Conservation (phyloP, 2,113 vertebrate species). For the Dicerorhinus sumatrensis region DNA sequence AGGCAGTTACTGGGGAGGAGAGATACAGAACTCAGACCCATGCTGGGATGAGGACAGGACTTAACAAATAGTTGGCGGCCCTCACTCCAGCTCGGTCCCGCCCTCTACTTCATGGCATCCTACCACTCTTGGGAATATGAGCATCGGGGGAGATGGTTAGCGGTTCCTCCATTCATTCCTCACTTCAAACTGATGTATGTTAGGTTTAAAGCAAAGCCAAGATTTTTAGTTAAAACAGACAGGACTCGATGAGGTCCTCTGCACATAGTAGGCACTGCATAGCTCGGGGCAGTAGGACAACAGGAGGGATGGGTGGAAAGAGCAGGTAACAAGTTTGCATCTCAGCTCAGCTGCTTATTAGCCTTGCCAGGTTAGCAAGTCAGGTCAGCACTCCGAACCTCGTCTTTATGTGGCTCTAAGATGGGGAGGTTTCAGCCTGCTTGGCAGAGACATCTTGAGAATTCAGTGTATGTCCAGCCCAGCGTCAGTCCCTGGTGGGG, state of each 20-base stretch:
- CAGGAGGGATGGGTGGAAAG: not conserved
- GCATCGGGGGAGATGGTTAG: no score
- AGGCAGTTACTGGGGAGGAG: not conserved
- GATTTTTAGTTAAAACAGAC: not conserved
- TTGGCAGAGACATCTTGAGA: not conserved
- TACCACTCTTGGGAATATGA: not conserved
- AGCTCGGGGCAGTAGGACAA: no score
- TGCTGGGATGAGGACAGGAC: not conserved
- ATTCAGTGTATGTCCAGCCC: not conserved
- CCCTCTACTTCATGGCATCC: not conserved
- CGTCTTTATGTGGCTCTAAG: not conserved
- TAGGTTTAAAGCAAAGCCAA: not conserved
- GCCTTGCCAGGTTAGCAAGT: not conserved
- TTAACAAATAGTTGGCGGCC: no score
- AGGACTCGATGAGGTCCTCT: not conserved
- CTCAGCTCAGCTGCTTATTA: not conserved
- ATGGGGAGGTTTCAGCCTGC: not conserved
- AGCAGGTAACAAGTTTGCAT: not conserved
- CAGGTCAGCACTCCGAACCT: not conserved
- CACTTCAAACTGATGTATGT: not conserved
- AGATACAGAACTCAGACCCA: not conserved
- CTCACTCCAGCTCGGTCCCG: not conserved
- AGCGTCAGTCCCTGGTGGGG: no score
- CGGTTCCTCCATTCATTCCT: not conserved
- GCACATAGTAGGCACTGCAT: fast-evolving